Percentiles rank a stretch among this genome's conserved stretches.
Conservation (phyloP, 2,888 invertebrate species). For the Erebia ligea region DNA sequence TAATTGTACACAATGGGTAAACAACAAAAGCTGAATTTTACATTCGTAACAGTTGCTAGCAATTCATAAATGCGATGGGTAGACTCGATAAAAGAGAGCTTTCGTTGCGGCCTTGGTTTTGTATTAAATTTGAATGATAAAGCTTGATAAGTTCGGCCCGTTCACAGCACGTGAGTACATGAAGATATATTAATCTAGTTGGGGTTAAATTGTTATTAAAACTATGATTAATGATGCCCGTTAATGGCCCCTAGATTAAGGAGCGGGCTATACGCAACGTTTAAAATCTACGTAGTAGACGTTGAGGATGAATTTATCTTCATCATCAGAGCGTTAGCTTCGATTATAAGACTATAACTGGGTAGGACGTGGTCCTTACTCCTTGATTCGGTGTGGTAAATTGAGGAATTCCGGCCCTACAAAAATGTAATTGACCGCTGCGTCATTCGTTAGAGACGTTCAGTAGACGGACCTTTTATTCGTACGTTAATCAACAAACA, state of each 20-base stretch:
- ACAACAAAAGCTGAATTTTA: constrained; percentile 71
- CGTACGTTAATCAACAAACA: background rate
- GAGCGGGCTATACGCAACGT: constrained; percentile 73
- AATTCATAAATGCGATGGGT: constrained; percentile 48
- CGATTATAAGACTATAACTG: constrained; percentile 47
- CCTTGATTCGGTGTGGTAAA: constrained; percentile 53
- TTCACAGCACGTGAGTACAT: constrained; percentile 68
- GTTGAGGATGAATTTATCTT: constrained; percentile 75
- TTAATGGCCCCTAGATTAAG: constrained; percentile 80
- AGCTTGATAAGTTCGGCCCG: constrained; percentile 61
- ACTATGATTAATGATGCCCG: constrained; percentile 79
- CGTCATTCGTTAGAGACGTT: constrained; percentile 26
- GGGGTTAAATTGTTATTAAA: constrained; percentile 83
- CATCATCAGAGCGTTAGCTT: constrained; percentile 59
- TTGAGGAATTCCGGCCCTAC: constrained; percentile 44
- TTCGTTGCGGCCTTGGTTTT: constrained; percentile 73
- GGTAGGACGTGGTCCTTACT: constrained; percentile 49
- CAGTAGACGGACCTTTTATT: background rate
- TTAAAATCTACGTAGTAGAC: constrained; percentile 71
- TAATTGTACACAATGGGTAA: constrained; percentile 80
- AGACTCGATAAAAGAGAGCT: constrained; percentile 54
- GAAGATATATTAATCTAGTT: constrained; percentile 82
- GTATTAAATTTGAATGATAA: constrained; percentile 79
- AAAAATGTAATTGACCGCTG: constrained; percentile 39
- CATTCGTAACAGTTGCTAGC: constrained; percentile 77